phyloP scores from a whole-genome alignment of 2,888 invertebrate species.

The Chironomus riparius region DNA sequence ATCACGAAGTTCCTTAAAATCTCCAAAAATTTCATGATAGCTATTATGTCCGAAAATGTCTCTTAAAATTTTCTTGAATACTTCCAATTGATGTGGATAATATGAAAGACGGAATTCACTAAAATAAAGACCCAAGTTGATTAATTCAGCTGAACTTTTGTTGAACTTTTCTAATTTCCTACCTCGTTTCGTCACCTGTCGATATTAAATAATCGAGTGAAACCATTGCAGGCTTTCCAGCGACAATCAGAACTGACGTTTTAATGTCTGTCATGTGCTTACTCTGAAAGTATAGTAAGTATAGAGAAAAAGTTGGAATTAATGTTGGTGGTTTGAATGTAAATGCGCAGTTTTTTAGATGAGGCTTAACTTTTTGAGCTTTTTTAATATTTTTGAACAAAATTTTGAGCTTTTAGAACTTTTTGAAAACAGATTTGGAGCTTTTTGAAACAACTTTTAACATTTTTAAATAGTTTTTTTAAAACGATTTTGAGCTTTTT shows the following conservation, averaged over 20 bases:
- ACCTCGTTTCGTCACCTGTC: constrained; percentile 41
- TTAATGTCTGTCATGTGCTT: constrained; percentile 72
- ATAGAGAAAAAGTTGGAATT: constrained; percentile 7
- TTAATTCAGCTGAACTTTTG: not conserved
- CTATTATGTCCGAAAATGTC: constrained; percentile 58
- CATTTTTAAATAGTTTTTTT: too few relatives aligned
- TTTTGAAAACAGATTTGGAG: too few relatives aligned
- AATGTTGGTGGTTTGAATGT: too few relatives aligned
- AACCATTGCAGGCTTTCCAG: constrained; percentile 65
- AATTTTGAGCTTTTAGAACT: too few relatives aligned
- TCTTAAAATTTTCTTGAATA: constrained; percentile 61
- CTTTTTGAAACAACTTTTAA: too few relatives aligned
- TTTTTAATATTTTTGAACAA: too few relatives aligned
- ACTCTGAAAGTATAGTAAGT: constrained; percentile 49
- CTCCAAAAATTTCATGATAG: constrained; percentile 65
- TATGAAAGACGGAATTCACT: constrained; percentile 81
- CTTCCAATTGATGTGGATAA: constrained; percentile 69
- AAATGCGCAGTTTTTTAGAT: too few relatives aligned
- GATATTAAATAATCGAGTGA: constrained; percentile 75
- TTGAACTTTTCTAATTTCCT: not conserved
- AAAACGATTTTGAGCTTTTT: too few relatives aligned
- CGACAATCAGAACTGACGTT: constrained; percentile 72
- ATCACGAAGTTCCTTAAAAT: constrained; percentile 62
- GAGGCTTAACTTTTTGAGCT: too few relatives aligned
- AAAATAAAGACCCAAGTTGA: constrained; percentile 31